Evolutionary conservation across 2,797 vertebrate genomes (phyloP), one percentile per base, ranked within the genome.

Genomic region (Coccyzus lansbergi): DNA sequence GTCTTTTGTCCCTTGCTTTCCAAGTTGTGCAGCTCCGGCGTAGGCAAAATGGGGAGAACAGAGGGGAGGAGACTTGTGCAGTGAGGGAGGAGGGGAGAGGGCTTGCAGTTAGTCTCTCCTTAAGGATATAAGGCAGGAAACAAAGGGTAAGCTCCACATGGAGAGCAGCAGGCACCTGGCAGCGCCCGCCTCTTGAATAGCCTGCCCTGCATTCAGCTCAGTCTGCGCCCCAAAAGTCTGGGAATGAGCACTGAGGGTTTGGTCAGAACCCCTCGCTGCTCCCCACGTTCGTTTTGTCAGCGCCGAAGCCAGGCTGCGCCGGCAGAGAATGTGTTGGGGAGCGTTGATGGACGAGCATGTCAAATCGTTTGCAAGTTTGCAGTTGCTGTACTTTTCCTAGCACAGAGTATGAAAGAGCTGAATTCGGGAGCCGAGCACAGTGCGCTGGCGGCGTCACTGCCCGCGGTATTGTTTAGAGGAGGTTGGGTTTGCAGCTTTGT

Each of bases 141-240:
- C 96, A 97, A 97, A 97, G 97, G 83, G 12, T 40, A 84, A 91
- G 92, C 92, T 49, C 92, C 90, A 65, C 79, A 79, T 90, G 83
- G 83, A 92, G 92, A 40, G 80, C 86, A 34, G 88, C 70, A 7
- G 88, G 77, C 96, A 97, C 96, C 95, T 95, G 96, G 94, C 92
- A 74, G 72, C 31, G 12, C 70, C 74, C 21, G 74, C 68, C 85
- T 52, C 46, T 48, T 69, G 62, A 26, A 15, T 51, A 4, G 83
- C 4, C 87, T 38, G 76, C 59, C 31, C 13, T 1, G 5, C 38
- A 4, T 9, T 56, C 28, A 9, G 49, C 58, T 67, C 62, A 29
- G 38, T 85, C 88, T 15, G 6, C 18, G 3, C 80, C 19, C 38
- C 13, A 6, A 15, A 34, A 85, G 40, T 34, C 74, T 25, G 69